Evolutionary conservation across 1,140 invertebrate species (phyloP), one percentile per base, ranked within the genome.

Genomic region (Rhynchophorus ferrugineus): DNA sequence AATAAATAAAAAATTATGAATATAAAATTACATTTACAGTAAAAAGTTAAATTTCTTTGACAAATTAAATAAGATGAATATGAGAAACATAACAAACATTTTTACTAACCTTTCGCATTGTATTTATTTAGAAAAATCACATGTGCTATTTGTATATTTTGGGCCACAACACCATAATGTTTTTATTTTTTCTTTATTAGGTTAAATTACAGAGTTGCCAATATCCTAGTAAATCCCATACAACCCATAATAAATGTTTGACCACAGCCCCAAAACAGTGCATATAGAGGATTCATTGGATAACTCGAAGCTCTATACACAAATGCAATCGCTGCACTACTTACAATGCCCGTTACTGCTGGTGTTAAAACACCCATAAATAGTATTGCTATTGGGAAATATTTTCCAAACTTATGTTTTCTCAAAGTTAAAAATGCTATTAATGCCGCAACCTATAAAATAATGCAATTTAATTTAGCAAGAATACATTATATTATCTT

Each of bases 401-500:
- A 95, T 64, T 89, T 88, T 48, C 91, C 92, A 73, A 91, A 87
- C 72, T 89, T 91, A 69, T 96, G 92, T 75, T 93, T 93, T 24
- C 91, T 76, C 44, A 96, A 73, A 43, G 88, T 91, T 35, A 83
- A 82, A 71, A 95, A 92, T 16, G 91, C 89, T 57, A 95, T 89
- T 14, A 87, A 69, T n/a, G 87, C 89, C 49, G 91, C 91, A 63
- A 91, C 84, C 68, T 69, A 46, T 47, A 66, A 64, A 47, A n/a
- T n/a, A n/a, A n/a, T n/a, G n/a, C n/a, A n/a, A n/a, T n/a, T n/a
- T n/a, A n/a, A n/a, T n/a, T n/a, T 44, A 37, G 57, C 42, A 36
- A 44, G 20, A 24, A 41, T 21, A 45, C 47, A 16, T 35, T 35
- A 48, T 7, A 38, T 22, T 42, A n/a, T 14, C 48, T 33, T 14